These are phyloP conservation scores for Osmerus mordax DNA, from an alignment of 2,113 vertebrate genomes.

Conservation along the genomic window DNA sequence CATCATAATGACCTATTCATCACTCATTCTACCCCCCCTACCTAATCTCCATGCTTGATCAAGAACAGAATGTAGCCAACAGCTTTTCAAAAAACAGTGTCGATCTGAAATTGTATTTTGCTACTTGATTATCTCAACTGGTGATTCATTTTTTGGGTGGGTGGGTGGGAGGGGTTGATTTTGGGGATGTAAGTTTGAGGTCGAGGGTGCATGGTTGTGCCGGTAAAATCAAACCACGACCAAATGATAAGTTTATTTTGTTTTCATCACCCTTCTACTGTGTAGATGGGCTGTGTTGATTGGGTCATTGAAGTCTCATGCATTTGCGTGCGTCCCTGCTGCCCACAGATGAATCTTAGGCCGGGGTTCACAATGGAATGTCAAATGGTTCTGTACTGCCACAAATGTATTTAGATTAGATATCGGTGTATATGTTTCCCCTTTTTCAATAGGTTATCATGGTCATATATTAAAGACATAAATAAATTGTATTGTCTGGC, in stretches of 20 bases:
- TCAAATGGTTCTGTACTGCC: conserved; percentile 74
- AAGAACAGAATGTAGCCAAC: conserved; percentile 10
- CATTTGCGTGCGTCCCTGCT: conserved; percentile 23
- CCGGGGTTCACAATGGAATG: conserved; percentile 70
- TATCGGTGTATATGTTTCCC: conserved; percentile 64
- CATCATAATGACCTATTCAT: background rate
- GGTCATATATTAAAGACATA: conserved; percentile 68
- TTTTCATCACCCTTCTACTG: conserved; percentile 49
- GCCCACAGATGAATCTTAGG: conserved; percentile 64
- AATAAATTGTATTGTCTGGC: conserved; percentile 55
- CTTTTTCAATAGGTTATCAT: conserved; percentile 63
- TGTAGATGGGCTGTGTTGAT: conserved; percentile 44
- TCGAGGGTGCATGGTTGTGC: too few relatives aligned
- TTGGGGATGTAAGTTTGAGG: too few relatives aligned
- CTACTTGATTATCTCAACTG: conserved; percentile 9
- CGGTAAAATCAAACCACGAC: background rate
- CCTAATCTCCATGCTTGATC: background rate
- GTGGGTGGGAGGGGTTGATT: background rate
- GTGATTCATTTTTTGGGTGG: conserved; percentile 16
- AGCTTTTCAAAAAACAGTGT: background rate
- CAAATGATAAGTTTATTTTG: background rate
- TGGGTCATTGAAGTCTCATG: conserved; percentile 12
- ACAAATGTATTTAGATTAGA: conserved; percentile 72
- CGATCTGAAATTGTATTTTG: background rate
- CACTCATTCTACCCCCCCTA: too few relatives aligned